These are phyloP conservation scores for Resseliella maxima DNA, from an alignment of 2,888 invertebrate species.

Conservation along the genomic window DNA sequence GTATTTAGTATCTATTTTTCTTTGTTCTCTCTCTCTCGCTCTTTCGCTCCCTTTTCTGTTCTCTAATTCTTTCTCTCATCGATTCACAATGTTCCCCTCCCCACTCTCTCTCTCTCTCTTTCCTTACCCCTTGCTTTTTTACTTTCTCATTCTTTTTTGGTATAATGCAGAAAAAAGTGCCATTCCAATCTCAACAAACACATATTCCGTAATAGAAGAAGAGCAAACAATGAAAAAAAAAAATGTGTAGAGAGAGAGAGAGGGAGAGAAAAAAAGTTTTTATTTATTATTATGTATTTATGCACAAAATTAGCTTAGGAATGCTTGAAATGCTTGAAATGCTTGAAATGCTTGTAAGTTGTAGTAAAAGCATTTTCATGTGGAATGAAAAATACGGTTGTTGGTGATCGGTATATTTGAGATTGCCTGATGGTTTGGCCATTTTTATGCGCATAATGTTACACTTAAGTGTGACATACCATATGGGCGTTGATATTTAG, in stretches of 20 bases:
- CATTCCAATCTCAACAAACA: too few relatives aligned
- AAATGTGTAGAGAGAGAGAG: too few relatives aligned
- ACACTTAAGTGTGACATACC: background rate
- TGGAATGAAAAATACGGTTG: background rate
- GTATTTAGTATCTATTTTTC: background rate
- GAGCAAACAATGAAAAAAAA: too few relatives aligned
- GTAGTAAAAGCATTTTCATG: background rate
- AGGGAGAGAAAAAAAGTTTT: too few relatives aligned
- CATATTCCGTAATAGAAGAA: too few relatives aligned
- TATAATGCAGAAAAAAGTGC: too few relatives aligned
- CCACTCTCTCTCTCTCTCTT: too few relatives aligned
- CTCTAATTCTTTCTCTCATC: too few relatives aligned
- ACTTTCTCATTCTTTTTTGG: too few relatives aligned
- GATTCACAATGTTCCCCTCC: too few relatives aligned
- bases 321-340: background rate
- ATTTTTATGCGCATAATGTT: background rate
- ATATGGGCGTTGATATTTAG: background rate
- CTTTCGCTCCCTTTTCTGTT: too few relatives aligned
- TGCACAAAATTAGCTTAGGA: background rate
- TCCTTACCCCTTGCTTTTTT: too few relatives aligned
- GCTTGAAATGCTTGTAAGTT: background rate
- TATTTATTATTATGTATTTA: conserved; percentile 4
- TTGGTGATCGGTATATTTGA: background rate
- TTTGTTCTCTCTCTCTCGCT: background rate
- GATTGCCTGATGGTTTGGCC: background rate